These are phyloP conservation scores for Agrilus biguttatus DNA, from an alignment of 2,888 invertebrate species.

Conservation along the genomic window DNA sequence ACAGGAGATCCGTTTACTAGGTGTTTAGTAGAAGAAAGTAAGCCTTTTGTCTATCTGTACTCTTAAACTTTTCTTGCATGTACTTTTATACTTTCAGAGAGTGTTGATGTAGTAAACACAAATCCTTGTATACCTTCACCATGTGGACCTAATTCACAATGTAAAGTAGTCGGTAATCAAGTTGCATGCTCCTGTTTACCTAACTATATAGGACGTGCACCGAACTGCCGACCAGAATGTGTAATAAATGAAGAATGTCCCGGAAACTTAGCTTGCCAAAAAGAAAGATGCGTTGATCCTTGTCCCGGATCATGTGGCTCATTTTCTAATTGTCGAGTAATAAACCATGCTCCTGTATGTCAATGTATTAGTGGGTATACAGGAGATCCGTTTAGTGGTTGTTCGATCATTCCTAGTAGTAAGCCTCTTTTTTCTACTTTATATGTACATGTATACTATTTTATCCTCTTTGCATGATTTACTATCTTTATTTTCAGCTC, in stretches of 20 bases:
- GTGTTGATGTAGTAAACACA: conserved; percentile 20
- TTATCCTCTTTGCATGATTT: conserved; percentile 5
- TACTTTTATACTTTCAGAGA: conserved; percentile 26
- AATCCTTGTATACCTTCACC: conserved; percentile 51
- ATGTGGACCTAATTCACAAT: conserved; percentile 48
- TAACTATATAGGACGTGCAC: conserved; percentile 45
- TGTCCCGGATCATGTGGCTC: conserved; percentile 66
- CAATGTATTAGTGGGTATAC: conserved; percentile 57
- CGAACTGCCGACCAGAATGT: conserved; percentile 53
- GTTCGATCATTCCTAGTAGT: conserved; percentile 40
- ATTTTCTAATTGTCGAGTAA: conserved; percentile 57
- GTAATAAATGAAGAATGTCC: conserved; percentile 60
- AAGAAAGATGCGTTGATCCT: conserved; percentile 64
- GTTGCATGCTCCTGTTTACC: conserved; percentile 45
- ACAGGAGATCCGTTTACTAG: conserved; percentile 68
- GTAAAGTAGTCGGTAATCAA: conserved; percentile 39
- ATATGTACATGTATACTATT: conserved; percentile 1
- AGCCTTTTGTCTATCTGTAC: conserved; percentile 18
- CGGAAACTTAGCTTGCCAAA: conserved; percentile 60
- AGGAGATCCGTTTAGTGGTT: conserved; percentile 49
- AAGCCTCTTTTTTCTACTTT: conserved; percentile 26
- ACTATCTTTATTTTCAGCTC: conserved; percentile 26
- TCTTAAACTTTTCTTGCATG: conserved; percentile 8
- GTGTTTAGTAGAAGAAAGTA: conserved; percentile 52
- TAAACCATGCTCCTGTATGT: conserved; percentile 66